A percentile compares a stretch with the other conserved stretches of the same genome.
Evolutionary conservation across 2,888 invertebrate species (phyloP).

Genomic region (Oegoconia quadripuncta): DNA sequence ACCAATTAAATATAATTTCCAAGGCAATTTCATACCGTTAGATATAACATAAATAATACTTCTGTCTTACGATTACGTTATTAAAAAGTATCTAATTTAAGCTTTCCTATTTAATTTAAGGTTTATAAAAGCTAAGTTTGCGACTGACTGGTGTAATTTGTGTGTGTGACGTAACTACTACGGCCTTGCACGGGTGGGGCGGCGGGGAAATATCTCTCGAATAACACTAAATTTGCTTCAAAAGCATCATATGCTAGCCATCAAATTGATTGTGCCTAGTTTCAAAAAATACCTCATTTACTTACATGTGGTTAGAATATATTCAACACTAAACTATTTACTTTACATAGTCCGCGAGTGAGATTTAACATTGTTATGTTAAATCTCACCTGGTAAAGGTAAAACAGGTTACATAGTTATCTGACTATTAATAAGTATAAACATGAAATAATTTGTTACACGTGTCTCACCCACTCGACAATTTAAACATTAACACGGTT

Average conservation of each 20-base stretch:
- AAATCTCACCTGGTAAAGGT: no score
- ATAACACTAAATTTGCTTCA: slow-evolving; percentile 41
- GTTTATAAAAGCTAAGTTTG: slow-evolving; percentile 47
- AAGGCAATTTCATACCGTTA: slow-evolving; percentile 36
- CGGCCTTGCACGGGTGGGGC: slow-evolving; percentile 54
- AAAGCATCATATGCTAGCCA: slow-evolving; percentile 38
- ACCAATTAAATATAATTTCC: slow-evolving; percentile 26
- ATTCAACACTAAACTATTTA: no score
- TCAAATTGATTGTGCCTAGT: slow-evolving; percentile 20
- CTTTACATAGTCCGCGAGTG: no score
- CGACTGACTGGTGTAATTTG: slow-evolving; percentile 28
- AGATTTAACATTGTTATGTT: no score
- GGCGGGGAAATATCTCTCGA: slow-evolving; percentile 52
- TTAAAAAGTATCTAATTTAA: slow-evolving; percentile 19
- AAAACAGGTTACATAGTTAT: no score
- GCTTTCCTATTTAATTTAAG: slow-evolving; percentile 25
- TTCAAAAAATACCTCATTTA: slow-evolving; percentile 5
- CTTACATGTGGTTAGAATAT: no score
- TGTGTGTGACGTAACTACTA: slow-evolving; percentile 32
- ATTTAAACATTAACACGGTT: no score
- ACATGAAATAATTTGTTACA: no score
- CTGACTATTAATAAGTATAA: no score
- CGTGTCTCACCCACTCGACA: no score
- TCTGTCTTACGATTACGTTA: slow-evolving; percentile 33
- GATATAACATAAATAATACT: slow-evolving; percentile 53